These are phyloP conservation scores for Mycetomoellerius zeteki DNA, from an alignment of 1,140 invertebrate species.

Conservation along the genomic window DNA sequence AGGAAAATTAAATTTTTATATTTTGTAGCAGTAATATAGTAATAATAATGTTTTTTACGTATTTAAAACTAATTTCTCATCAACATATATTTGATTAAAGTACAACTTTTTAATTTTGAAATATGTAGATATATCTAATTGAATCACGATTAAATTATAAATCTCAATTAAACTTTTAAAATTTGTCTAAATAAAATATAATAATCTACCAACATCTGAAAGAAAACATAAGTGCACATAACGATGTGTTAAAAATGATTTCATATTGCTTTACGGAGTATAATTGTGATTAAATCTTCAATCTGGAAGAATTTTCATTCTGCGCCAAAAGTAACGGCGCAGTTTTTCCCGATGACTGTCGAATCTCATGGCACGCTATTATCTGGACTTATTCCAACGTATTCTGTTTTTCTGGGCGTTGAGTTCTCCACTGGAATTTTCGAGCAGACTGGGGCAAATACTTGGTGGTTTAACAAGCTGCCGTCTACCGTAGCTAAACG, in stretches of 20 bases:
- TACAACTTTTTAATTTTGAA: neutral
- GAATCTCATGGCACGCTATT: constrained; percentile 27
- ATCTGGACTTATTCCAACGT: constrained; percentile 55
- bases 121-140: neutral
- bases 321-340: constrained; percentile 31
- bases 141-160: neutral
- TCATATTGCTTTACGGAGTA: neutral
- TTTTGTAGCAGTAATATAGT: neutral
- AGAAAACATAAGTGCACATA: neutral
- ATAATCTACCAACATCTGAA: neutral
- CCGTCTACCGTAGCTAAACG: constrained; percentile 45
- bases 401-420: constrained; percentile 44
- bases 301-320: constrained; percentile 46
- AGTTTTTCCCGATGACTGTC: constrained; percentile 24
- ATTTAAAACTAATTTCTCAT: neutral
- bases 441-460: constrained; percentile 52
- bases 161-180: neutral
- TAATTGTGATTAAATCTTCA: constrained; percentile 33
- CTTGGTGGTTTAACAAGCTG: constrained; percentile 68
- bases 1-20: neutral
- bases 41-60: neutral
- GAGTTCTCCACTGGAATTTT: constrained; percentile 49
- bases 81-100: neutral
- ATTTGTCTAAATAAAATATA: neutral
- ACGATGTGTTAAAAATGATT: neutral